Conservation (phyloP, 1,140 invertebrate genomes). For the Calosoma granatense region DNA sequence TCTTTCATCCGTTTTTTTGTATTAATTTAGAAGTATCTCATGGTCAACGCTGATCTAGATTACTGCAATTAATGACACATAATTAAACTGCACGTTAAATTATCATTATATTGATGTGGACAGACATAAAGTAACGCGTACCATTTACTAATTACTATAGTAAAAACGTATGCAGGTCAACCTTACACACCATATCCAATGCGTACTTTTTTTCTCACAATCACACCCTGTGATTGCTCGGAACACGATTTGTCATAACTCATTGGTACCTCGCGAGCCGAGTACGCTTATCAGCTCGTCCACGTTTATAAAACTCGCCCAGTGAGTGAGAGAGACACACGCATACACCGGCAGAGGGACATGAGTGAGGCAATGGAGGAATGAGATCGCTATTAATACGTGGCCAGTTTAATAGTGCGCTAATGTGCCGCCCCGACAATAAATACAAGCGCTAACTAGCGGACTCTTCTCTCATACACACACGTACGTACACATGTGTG, state of each 20-base stretch:
- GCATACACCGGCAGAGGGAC: neutral
- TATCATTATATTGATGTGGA: too few relatives aligned
- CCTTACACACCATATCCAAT: neutral
- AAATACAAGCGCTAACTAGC: neutral
- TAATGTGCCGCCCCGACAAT: neutral
- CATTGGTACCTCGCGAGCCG: neutral
- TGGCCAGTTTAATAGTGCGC: neutral
- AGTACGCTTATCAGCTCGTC: neutral
- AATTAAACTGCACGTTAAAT: too few relatives aligned
- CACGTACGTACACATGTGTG: too few relatives aligned
- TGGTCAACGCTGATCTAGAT: too few relatives aligned
- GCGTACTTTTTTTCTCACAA: neutral
- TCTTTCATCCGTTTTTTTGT: too few relatives aligned
- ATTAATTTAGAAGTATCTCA: too few relatives aligned
- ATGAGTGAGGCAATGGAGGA: neutral
- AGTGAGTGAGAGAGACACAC: neutral
- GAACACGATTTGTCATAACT: neutral
- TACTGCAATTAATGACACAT: too few relatives aligned
- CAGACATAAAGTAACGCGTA: too few relatives aligned
- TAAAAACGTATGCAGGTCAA: too few relatives aligned
- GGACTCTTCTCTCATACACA: neutral
- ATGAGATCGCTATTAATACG: neutral
- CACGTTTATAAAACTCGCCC: neutral
- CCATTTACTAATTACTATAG: too few relatives aligned
- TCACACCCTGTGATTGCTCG: neutral